Evolutionary conservation across 2,113 vertebrate genomes (phyloP), one percentile per base, ranked within the genome.

Genomic region (Petroica traversi): DNA sequence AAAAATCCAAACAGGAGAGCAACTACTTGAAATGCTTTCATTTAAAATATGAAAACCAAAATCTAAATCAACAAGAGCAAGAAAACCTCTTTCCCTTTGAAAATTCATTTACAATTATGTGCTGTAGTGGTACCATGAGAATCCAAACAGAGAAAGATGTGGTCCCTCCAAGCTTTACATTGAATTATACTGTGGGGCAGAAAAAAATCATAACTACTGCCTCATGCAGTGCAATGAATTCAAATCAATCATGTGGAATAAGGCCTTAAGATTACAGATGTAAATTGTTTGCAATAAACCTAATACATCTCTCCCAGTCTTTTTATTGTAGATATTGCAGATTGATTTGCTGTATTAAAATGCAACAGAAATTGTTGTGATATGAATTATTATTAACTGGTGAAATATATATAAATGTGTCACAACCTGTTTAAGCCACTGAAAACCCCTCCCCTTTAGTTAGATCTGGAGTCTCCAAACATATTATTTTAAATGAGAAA

Each of bases 401-500:
- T 88, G 67, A 93, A 68, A 9, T 33, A 46, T 51, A 61, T 58
- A 92, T 64, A 85, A 95, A 92, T 85, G 54, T 76, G 85, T 95
- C 88, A 88, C 41, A 91, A 92, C 6, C 41, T n/a, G 51, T 87
- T 82, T 36, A 96, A 94, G 95, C 89, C 61, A 69, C 55, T 85
- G 52, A 48, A 92, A 89, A 86, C n/a, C 36, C 36, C 48, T 79
- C n/a, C 31, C 19, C 41, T 68, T 92, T 92, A 92, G 75, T 93
- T 93, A 93, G 77, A 95, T 80, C 43, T 92, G 29, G 41, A 78
- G 26, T 89, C 71, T 33, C 38, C 41, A 87, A 89, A 45, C 22
- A 69, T 45, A 75, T 41, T 93, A 78, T 87, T 91, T 92, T 62
- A 69, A 97, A 95, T 67, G 79, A 97, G 80, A 94, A 97, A 96